Evolutionary conservation across 2,888 invertebrate species (phyloP), one percentile per base, ranked within the genome.

Genomic region (Patella caerulea): DNA sequence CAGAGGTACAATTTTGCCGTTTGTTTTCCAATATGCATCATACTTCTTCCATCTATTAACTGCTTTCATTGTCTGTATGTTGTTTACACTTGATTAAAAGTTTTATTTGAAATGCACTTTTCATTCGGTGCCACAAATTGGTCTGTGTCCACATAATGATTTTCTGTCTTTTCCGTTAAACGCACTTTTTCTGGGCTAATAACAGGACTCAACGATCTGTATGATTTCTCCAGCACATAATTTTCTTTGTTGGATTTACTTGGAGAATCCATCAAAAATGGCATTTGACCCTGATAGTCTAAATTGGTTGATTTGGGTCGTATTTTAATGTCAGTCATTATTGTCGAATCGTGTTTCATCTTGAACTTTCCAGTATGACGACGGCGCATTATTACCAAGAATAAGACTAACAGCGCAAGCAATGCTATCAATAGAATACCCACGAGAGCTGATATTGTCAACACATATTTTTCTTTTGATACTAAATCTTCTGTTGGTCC

Each of bases 391-490:
- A 80, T 56, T 19, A 69, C 76, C 54, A 75, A 73, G 17, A 85
- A 79, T 59, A 87, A 74, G 11, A 86, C 72, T 65, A 84, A 80
- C 54, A 86, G 81, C 29, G 81, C 77, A 59, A 86, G 78, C 12
- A 85, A 79, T 59, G 85, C 74, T 59, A 87, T 70, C 56, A 83
- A 77, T 11, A 85, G 78, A 45, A 85, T 75, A 15, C 81, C 75
- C 5, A 84, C 86, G 53, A 86, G 81, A 3, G 82, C 79, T 15
- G 83, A 78, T 56, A 84, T 83, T 45, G 84, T 83, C 52, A 86
- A 80, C 56, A 84, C 81, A 75, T 86, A 85, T 65, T 83, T 84
- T 55, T 82, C 81, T 76, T 83, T 73, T 9, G 74, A 74, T 15
- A 70, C 71, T n/a, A 45, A 55, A 53, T 75, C 76, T 29, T 77